phyloP scores from a whole-genome alignment of 2,113 vertebrate species.

The Albula goreensis region DNA sequence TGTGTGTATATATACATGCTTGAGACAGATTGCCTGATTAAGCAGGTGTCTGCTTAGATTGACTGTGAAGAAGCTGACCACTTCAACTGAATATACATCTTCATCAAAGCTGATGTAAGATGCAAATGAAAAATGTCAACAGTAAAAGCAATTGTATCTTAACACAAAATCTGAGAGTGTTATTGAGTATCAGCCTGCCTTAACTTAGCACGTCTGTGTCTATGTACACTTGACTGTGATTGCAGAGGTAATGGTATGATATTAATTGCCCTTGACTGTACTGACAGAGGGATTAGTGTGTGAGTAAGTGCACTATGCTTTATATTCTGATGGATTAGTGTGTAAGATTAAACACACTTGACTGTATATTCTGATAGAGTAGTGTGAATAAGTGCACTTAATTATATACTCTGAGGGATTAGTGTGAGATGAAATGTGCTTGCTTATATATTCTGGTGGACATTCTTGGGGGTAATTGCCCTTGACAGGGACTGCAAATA shows the following conservation, averaged over 20 bases:
- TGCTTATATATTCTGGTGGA: background rate
- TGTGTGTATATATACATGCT: background rate
- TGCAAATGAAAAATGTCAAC: background rate
- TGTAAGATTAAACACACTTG: background rate
- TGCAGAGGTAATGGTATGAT: background rate
- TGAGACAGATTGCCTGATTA: background rate
- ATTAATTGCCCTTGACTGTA: background rate
- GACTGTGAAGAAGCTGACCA: background rate
- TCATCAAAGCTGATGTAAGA: background rate
- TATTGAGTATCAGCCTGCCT: background rate
- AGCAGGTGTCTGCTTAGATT: too few relatives aligned
- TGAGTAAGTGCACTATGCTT: background rate
- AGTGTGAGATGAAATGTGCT: background rate
- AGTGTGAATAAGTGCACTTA: background rate
- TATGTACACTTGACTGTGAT: background rate
- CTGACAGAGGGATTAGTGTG: background rate
- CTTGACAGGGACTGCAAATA: background rate
- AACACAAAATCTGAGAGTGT: background rate
- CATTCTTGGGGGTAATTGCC: background rate
- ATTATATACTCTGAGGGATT: background rate
- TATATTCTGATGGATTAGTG: background rate
- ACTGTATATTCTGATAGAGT: background rate
- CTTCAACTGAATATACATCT: background rate
- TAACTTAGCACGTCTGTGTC: background rate
- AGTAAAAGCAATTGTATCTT: too few relatives aligned